These are phyloP conservation scores for Lepidocolaptes lacrymiger DNA, from an alignment of 2,797 vertebrate genomes.

Conservation along the genomic window DNA sequence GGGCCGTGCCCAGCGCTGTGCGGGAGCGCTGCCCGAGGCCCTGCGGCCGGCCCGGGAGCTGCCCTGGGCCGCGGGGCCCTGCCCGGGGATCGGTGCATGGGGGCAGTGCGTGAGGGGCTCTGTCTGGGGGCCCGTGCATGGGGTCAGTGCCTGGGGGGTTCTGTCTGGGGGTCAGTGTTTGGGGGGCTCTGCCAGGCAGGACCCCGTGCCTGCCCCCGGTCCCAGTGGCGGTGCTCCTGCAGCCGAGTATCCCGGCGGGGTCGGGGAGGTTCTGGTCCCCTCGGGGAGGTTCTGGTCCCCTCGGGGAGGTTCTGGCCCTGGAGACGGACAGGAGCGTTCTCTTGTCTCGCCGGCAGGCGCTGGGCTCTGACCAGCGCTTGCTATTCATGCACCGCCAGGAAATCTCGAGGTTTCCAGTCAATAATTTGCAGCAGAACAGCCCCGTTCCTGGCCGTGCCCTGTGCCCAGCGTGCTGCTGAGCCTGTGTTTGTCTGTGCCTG, in stretches of 20 bases:
- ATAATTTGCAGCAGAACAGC: background rate
- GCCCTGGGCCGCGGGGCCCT: too few species aligned
- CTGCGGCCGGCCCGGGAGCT: too few species aligned
- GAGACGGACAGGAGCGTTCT: rapidly evolving
- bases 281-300: background rate
- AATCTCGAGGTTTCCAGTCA: background rate
- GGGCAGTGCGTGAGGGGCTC: too few species aligned
- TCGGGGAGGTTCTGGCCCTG: background rate
- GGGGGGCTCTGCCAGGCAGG: too few species aligned
- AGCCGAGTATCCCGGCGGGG: rapidly evolving
- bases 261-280: background rate
- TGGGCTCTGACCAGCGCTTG: rapidly evolving
- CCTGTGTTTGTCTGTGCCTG: background rate
- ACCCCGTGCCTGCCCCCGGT: too few species aligned
- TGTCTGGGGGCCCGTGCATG: too few species aligned
- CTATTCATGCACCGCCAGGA: rapidly evolving
- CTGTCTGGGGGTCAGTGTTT: too few species aligned
- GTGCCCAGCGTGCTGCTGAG: background rate
- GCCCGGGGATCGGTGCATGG: too few species aligned
- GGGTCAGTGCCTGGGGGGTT: too few species aligned
- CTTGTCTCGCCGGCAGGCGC: rapidly evolving
- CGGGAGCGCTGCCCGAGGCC: too few species aligned
- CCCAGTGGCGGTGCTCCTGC: rapidly evolving
- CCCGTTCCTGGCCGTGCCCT: background rate
- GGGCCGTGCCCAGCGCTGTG: too few species aligned